These are phyloP conservation scores for Cecropterus lyciades DNA, from an alignment of 1,140 invertebrate species.

Conservation along the genomic window DNA sequence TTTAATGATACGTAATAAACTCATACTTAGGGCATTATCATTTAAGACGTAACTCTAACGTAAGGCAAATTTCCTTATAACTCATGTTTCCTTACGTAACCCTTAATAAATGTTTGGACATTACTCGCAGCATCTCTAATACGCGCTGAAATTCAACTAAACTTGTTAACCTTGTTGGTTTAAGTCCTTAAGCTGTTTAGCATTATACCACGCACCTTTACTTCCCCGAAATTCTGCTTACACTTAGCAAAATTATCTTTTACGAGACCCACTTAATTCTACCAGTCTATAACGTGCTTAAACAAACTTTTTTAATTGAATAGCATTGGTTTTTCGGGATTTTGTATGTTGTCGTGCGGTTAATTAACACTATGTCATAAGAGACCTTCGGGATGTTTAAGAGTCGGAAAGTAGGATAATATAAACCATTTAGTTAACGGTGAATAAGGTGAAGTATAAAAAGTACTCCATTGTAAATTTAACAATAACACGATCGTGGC, in stretches of 20 bases:
- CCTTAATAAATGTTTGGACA: slow-evolving; percentile 6
- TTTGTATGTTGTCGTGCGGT: background rate
- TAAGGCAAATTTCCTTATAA: background rate
- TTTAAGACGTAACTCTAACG: background rate
- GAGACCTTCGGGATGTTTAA: too few species aligned
- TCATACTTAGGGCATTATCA: too few species aligned
- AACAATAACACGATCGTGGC: background rate
- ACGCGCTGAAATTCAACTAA: slow-evolving; percentile 22
- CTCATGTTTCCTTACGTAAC: slow-evolving; percentile 1
- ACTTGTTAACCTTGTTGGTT: slow-evolving; percentile 28
- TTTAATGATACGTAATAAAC: too few species aligned
- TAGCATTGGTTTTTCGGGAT: background rate
- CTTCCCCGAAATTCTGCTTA: slow-evolving; percentile 26
- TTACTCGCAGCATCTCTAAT: slow-evolving; percentile 10
- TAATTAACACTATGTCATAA: background rate
- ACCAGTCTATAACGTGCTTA: slow-evolving; percentile 8
- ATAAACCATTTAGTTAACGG: too few species aligned
- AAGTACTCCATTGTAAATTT: too few species aligned
- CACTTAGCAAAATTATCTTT: slow-evolving; percentile 35
- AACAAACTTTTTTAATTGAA: slow-evolving; percentile 15
- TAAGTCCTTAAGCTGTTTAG: slow-evolving; percentile 35
- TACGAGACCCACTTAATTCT: slow-evolving; percentile 21
- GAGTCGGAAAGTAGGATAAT: too few species aligned
- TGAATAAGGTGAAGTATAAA: too few species aligned
- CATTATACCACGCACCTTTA: slow-evolving; percentile 25